These are phyloP conservation scores for Coenonympha glycerion DNA, from an alignment of 2,888 invertebrate species.

Conservation along the genomic window DNA sequence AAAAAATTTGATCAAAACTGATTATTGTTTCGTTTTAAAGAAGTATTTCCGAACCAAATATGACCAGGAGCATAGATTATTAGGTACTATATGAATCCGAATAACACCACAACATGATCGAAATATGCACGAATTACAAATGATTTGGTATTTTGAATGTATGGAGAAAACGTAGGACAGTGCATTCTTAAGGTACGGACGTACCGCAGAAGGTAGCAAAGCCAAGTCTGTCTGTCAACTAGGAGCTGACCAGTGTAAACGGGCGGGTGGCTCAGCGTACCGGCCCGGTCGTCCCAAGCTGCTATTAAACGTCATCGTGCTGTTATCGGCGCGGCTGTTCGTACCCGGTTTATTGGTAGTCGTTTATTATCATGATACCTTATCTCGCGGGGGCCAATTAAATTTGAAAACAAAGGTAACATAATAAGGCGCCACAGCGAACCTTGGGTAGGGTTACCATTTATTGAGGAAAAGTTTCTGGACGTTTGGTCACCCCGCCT, in stretches of 20 bases:
- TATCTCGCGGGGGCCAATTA: conserved; percentile 75
- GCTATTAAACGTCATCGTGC: conserved; percentile 55
- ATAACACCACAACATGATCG: too few species aligned
- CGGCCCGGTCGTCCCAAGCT: conserved; percentile 29
- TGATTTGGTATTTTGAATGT: too few species aligned
- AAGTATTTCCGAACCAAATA: too few species aligned
- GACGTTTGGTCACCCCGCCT: too few species aligned
- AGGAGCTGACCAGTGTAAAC: background rate
- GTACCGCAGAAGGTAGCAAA: too few species aligned
- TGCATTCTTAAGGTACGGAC: too few species aligned
- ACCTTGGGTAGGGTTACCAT: conserved; percentile 32
- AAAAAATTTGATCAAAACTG: too few species aligned
- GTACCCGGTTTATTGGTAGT: conserved; percentile 71
- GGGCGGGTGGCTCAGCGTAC: background rate
- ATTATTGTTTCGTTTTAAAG: too few species aligned
- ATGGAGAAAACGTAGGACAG: too few species aligned
- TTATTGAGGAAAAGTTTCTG: background rate
- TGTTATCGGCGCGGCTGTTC: conserved; percentile 57
- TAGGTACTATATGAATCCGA: too few species aligned
- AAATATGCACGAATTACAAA: too few species aligned
- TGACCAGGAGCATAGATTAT: too few species aligned
- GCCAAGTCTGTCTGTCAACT: background rate
- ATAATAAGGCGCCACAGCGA: conserved; percentile 70
- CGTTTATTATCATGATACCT: conserved; percentile 75
- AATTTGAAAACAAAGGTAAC: conserved; percentile 76